Base-by-base conservation (phyloP, 2,888 invertebrate species). In the Nymphalis c-album region DNA sequence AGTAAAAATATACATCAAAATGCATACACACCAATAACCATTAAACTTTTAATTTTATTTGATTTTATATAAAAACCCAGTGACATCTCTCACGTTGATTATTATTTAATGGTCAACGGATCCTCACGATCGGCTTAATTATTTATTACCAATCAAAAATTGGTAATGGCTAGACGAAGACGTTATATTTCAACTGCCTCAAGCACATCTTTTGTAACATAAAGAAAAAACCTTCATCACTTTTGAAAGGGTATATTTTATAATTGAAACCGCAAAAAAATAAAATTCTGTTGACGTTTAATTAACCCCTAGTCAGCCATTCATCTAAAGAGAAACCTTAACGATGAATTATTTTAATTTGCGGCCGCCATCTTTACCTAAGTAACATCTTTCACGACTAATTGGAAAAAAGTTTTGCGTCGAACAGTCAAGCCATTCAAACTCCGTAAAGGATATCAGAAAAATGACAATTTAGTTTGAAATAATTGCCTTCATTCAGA, bases 251-350 rank as follows among this genome's bases (percentile, higher is more conserved):
- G 58, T n/a, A 68, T 58, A 60, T 55, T 65, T 63, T 65, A 40
- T 63, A 69, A 66, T 69, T 66, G 60, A 66, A 60, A 46, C 63
- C 63, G 59, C 50, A 58, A 57, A 63, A 22, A 69, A 66, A 60
- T 50, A 65, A 40, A 65, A 59, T 63, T 63, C 63, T 71, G 63
- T 71, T 69, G 71, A 71, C 58, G 60, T 71, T 71, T 63, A 71
- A 71, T 71, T 71, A 69, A 71, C 60, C 69, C 65, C 58, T 58
- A 60, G 60, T 57, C 47, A 67, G 61, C 53, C 55, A 61, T 66
- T 47, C 48, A 66, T 50, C 22, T 26, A 46, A 46, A 48, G 63
- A 18, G 69, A 69, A 69, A 63, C 69, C 69, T 53, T 65, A 60
- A 63, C 65, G 66, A 63, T 64, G 60, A 59, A 60, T 64, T 62